Conservation (phyloP, 2,113 vertebrate genomes). For the Sarotherodon lohbergeri region DNA sequence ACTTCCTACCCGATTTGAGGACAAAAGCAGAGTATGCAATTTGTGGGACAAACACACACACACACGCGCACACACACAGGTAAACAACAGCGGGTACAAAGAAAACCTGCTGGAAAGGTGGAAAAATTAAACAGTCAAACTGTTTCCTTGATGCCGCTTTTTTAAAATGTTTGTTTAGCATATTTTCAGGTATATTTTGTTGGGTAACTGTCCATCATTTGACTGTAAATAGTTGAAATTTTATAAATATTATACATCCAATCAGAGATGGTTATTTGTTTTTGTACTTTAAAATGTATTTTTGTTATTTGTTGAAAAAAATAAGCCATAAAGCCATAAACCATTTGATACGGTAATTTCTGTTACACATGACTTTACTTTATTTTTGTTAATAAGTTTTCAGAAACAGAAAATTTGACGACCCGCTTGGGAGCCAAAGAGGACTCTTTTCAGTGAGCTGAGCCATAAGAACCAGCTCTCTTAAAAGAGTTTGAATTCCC, state of each 20-base stretch:
- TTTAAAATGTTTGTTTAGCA: accelerated
- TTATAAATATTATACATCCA: background rate
- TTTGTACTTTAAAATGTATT: background rate
- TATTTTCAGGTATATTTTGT: background rate
- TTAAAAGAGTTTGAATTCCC: background rate
- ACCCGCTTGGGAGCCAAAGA: background rate
- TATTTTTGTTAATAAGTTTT: background rate
- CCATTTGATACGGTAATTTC: background rate
- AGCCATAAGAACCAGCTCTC: background rate
- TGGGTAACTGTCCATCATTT: background rate
- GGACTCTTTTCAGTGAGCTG: background rate
- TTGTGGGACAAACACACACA: too few relatives aligned
- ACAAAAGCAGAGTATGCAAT: too few relatives aligned
- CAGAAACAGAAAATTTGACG: accelerated
- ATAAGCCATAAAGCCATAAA: background rate
- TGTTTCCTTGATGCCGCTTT: background rate
- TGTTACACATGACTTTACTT: background rate
- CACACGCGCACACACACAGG: accelerated
- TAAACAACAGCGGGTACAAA: background rate
- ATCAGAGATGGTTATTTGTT: background rate
- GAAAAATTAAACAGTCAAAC: background rate
- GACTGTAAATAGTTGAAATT: background rate
- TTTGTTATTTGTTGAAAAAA: background rate
- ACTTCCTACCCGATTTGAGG: too few relatives aligned
- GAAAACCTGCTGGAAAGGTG: background rate